Evolutionary conservation across 2,888 invertebrate species (phyloP).

Genomic region (Rosalia funebris): DNA sequence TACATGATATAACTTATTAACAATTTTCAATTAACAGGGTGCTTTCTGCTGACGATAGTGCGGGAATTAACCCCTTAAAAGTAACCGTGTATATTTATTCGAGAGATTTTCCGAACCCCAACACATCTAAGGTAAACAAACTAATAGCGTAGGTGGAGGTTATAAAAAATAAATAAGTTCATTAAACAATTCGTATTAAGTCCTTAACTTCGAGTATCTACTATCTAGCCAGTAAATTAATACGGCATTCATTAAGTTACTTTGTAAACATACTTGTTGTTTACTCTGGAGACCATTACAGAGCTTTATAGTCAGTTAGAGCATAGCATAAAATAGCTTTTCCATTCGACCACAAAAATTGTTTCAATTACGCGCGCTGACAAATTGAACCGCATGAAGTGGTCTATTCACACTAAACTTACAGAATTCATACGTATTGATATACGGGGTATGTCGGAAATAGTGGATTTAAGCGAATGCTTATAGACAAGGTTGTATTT

Average conservation of each 20-base stretch:
- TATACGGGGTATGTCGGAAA: neutral
- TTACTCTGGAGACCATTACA: constrained; percentile 23
- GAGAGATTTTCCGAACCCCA: no score
- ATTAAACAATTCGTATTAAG: constrained; percentile 14
- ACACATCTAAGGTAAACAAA: neutral
- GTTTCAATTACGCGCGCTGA: constrained; percentile 16
- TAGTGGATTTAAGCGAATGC: no score
- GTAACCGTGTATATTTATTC: no score
- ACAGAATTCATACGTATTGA: constrained; percentile 11
- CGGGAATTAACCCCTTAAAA: no score
- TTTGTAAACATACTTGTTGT: constrained; percentile 23
- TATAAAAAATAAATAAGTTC: constrained; percentile 8
- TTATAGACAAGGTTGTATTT: no score
- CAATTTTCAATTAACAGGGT: no score
- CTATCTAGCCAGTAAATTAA: constrained; percentile 8
- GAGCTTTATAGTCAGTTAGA: constrained; percentile 20
- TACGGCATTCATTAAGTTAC: constrained; percentile 19
- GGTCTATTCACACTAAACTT: constrained; percentile 24
- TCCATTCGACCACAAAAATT: constrained; percentile 24
- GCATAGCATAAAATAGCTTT: constrained; percentile 22
- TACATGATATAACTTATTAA: no score
- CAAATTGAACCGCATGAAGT: constrained; percentile 23
- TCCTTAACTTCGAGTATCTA: constrained; percentile 5
- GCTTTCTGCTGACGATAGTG: no score
- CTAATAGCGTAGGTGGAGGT: neutral